Percentiles rank a stretch among this genome's conserved stretches.
phyloP scores from a whole-genome alignment of 1,140 invertebrate genomes.

The Phenacoccus solenopsis region DNA sequence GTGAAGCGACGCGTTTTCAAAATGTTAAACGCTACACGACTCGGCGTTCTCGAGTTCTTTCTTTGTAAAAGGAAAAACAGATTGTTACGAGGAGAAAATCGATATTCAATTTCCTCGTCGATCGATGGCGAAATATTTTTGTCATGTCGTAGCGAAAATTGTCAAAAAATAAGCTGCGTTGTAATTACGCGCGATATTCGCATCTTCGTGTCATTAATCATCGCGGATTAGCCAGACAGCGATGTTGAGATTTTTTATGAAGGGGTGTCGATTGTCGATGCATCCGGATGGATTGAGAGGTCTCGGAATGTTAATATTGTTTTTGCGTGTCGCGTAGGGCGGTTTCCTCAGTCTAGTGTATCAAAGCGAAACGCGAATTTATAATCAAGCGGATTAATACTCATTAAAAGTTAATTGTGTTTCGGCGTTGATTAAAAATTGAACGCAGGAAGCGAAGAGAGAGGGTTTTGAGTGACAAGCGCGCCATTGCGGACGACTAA shows the following conservation, averaged over 20 bases:
- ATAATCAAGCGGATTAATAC: not conserved
- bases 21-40: too few species aligned
- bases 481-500: not conserved
- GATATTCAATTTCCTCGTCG: not conserved
- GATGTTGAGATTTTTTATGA: too few species aligned
- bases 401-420: not conserved
- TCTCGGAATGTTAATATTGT: too few species aligned
- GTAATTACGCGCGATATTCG: not conserved
- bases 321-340: too few species aligned
- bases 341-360: not conserved
- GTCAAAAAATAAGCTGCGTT: not conserved
- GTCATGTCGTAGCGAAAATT: not conserved
- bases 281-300: too few species aligned
- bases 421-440: not conserved
- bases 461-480: not conserved
- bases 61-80: not conserved
- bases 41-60: too few species aligned
- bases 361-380: not conserved
- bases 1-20: not conserved
- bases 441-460: too few species aligned
- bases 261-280: too few species aligned
- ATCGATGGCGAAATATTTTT: not conserved
- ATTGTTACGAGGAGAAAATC: not conserved
- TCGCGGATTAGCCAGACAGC: not conserved
- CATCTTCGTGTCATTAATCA: not conserved